Percentiles rank a stretch among this genome's conserved stretches.
Evolutionary conservation across 2,888 invertebrate genomes (phyloP).

Genomic region (Hypomecis atomaria): DNA sequence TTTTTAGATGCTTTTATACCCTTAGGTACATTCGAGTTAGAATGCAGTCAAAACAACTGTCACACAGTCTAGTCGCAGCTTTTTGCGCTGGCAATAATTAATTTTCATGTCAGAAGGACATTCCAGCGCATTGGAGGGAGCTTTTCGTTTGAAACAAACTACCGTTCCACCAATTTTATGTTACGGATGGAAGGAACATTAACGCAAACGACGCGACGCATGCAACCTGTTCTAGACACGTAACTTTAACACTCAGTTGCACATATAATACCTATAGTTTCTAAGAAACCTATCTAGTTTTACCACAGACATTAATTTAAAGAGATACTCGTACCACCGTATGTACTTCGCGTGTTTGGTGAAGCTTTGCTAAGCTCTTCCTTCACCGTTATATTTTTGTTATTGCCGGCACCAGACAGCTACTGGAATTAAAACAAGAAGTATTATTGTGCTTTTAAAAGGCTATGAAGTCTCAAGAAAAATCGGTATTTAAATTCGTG

Average conservation of each 20-base stretch:
- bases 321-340: no score
- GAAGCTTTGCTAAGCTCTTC: no score
- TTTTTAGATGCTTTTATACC: neutral
- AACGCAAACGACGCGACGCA: constrained; percentile 43
- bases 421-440: no score
- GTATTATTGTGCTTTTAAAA: no score
- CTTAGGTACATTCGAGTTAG: neutral
- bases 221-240: constrained; percentile 45
- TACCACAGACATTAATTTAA: no score
- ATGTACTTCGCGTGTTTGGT: no score
- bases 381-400: no score
- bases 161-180: constrained; percentile 16
- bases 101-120: constrained; percentile 9
- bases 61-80: neutral
- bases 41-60: neutral
- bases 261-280: constrained; percentile 51
- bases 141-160: constrained; percentile 14
- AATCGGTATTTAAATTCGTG: no score
- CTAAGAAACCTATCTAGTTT: constrained; percentile 45
- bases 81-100: neutral
- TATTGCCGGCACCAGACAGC: no score
- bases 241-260: constrained; percentile 46
- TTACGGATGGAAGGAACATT: constrained; percentile 44
- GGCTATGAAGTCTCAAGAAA: no score
- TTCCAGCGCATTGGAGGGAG: constrained; percentile 4